Evolutionary conservation across 2,113 vertebrate genomes (phyloP), one percentile per base, ranked within the genome.

Genomic region (Laticauda colubrina): DNA sequence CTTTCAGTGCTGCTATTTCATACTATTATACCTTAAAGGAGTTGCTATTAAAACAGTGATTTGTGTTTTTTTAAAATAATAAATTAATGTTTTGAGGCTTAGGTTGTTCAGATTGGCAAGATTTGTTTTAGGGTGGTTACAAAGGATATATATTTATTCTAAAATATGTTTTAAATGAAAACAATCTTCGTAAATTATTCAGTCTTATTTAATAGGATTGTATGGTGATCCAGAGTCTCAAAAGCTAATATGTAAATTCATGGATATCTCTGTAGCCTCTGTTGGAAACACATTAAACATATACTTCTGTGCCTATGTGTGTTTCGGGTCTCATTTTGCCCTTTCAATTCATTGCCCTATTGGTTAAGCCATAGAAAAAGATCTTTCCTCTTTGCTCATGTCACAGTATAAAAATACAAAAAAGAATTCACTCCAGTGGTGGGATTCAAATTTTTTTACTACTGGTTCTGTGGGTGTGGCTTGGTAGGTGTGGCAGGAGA

Each of bases 1-100:
- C 24, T 93, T 93, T 88, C 89, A 94, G 9, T 94, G 92, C n/a
- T 89, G 85, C 88, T 89, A 86, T 95, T 94, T 94, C 26, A 34
- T 69, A 34, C 20, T 92, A 90, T 95, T 95, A 93, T 87, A 85
- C 91, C 2, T 90, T 95, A 95, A 93, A 94, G 93, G 93, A 92
- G 20, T 95, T 91, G 90, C 86, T 95, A 92, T 34, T 92, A 93
- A 95, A 90, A 87, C 89, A 92, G 75, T 94, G 91, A 57, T 69
- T 93, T 95, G 95, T 94, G 21, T 7, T 57, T 57, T 57, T 57
- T 96, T 88, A 89, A 91, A 94, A 43, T 85, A 88, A 94, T 94
- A 88, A 94, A 14, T 90, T 96, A 59, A 91, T 48, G 53, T 34
- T 94, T 15, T 95, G 93, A 94, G 81, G 94, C 92, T 91, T 89